Evolutionary conservation across 1,140 invertebrate species (phyloP).

Genomic region (Pogonognathellus flavescens): DNA sequence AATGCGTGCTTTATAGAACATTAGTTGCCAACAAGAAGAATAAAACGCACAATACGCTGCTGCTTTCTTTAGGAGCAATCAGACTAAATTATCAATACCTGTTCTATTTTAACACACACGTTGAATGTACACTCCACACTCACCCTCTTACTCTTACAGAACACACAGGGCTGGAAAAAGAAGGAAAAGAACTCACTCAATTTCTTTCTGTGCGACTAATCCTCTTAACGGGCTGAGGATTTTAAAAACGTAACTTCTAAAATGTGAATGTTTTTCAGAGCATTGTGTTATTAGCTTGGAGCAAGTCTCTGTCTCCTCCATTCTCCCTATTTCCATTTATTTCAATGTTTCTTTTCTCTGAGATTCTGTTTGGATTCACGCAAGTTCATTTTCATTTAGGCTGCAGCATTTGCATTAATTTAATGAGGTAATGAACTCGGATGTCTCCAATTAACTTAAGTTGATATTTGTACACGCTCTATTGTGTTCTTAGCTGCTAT

Average conservation of each 20-base stretch:
- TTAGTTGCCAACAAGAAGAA: no score
- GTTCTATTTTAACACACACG: no score
- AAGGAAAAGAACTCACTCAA: not conserved
- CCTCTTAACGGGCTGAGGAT: slow-evolving; percentile 7
- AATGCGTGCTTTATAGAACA: no score
- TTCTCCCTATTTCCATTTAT: slow-evolving; percentile 1
- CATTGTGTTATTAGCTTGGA: not conserved
- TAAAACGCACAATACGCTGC: no score
- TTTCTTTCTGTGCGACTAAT: slow-evolving; percentile 18
- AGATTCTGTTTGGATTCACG: not conserved
- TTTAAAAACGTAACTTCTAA: slow-evolving; percentile 15
- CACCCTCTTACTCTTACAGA: no score
- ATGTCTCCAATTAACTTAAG: slow-evolving; percentile 45
- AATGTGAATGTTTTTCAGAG: slow-evolving; percentile 6
- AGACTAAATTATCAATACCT: no score
- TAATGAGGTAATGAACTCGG: slow-evolving; percentile 40
- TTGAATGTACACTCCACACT: no score
- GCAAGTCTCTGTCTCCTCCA: not conserved
- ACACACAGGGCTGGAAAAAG: not conserved
- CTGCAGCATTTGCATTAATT: slow-evolving; percentile 40
- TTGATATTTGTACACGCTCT: slow-evolving; percentile 15
- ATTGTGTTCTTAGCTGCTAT: slow-evolving; percentile 11
- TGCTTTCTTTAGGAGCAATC: no score
- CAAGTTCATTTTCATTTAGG: slow-evolving; percentile 44
- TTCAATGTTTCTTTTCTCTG: slow-evolving; percentile 12